Percentiles rank a stretch among this genome's conserved stretches.
Conservation (phyloP, 2,888 invertebrate genomes). For the Hedychridium roseum region DNA sequence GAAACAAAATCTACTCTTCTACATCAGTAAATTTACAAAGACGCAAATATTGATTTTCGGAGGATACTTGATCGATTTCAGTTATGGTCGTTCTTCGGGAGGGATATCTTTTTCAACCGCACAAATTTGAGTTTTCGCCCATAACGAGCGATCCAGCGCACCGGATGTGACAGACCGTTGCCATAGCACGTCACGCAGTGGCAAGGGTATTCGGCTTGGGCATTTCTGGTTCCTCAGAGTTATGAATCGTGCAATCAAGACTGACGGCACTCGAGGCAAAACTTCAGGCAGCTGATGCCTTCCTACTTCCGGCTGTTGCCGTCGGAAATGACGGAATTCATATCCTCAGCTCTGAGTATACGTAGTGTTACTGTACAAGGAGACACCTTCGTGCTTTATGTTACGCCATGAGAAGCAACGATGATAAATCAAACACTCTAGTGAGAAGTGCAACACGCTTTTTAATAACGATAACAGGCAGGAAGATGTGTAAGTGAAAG, state of each 20-base stretch:
- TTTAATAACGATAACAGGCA: no score
- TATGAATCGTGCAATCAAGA: constrained; percentile 45
- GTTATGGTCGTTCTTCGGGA: constrained; percentile 13
- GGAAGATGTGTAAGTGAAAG: no score
- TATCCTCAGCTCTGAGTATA: constrained; percentile 12
- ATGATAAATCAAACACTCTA: no score
- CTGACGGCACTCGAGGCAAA: constrained; percentile 18
- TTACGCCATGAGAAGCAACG: no score
- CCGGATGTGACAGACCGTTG: constrained; percentile 15
- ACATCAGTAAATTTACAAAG: no score
- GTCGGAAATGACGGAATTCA: constrained; percentile 15
- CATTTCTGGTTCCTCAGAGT: constrained; percentile 23
- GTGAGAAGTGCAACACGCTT: no score
- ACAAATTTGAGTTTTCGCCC: constrained; percentile 33
- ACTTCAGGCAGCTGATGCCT: constrained; percentile 37
- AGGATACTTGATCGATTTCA: no score
- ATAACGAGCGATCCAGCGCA: constrained; percentile 30
- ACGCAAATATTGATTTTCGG: no score
- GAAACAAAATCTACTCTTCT: no score
- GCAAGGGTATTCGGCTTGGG: constrained; percentile 2
- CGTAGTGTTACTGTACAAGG: no score
- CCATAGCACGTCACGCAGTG: constrained; percentile 9
- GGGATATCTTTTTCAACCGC: constrained; percentile 19
- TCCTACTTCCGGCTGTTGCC: constrained; percentile 30
- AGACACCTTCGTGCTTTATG: no score